phyloP scores from a whole-genome alignment of 2,888 invertebrate genomes.

The Mythimna ferrago region DNA sequence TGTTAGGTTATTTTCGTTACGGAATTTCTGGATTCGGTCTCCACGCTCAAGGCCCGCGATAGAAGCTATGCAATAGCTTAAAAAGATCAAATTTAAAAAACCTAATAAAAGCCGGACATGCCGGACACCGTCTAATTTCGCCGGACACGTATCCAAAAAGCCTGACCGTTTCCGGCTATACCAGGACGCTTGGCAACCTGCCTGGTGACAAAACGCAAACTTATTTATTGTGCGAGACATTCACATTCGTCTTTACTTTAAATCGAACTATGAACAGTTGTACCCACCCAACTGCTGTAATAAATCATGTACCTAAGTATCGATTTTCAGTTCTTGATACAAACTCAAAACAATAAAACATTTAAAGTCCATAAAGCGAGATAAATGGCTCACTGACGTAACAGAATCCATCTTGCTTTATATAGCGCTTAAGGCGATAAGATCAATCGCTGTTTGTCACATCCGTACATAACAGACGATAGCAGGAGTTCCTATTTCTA shows the following conservation, averaged over 20 bases:
- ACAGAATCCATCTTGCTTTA: slow-evolving; percentile 23
- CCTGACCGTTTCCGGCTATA: no score
- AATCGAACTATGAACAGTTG: not conserved
- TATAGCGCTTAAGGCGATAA: slow-evolving; percentile 9
- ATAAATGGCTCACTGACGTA: slow-evolving; percentile 25
- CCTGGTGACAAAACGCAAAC: not conserved
- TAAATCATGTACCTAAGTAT: not conserved
- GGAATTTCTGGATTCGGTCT: no score
- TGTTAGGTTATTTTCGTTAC: no score
- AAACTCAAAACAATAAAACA: slow-evolving; percentile 31
- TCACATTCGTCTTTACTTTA: not conserved
- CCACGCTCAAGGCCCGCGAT: no score
- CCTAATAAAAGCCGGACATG: no score
- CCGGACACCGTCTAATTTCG: no score
- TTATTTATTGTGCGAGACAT: not conserved
- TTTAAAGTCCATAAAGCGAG: not conserved
- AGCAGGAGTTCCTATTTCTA: not conserved
- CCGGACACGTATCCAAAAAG: no score
- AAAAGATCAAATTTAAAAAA: no score
- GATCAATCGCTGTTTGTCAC: slow-evolving; percentile 11
- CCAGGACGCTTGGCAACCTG: no score
- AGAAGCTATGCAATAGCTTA: no score
- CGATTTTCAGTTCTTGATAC: not conserved
- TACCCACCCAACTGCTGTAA: not conserved
- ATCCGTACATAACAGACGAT: not conserved